Percentiles rank a stretch among this genome's conserved stretches.
phyloP scores from a whole-genome alignment of 2,113 vertebrate species.

The Gadus chalcogrammus region DNA sequence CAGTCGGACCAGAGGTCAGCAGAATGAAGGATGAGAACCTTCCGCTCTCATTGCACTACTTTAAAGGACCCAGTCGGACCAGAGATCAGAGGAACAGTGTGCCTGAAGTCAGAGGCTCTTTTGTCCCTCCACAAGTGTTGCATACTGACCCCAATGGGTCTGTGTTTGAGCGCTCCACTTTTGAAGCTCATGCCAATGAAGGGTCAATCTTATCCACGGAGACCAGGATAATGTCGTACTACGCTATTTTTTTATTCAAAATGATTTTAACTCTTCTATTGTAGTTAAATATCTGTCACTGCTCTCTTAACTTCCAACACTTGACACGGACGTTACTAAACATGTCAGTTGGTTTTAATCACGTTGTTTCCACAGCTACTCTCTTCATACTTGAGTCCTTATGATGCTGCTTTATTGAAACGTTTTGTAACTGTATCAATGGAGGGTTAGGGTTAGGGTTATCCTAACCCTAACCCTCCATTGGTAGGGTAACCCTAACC shows the following conservation, averaged over 20 bases:
- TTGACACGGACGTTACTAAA: background rate
- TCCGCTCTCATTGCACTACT: too few relatives aligned
- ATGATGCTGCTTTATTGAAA: constrained; percentile 3
- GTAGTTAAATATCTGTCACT: background rate
- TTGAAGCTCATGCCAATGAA: background rate
- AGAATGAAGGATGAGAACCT: too few relatives aligned
- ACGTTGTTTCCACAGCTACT: background rate
- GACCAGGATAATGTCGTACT: background rate
- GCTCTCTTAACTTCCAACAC: background rate
- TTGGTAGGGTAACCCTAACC: too few relatives aligned
- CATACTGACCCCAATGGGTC: background rate
- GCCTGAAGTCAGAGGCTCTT: too few relatives aligned
- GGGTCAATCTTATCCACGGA: background rate
- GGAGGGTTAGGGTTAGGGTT: too few relatives aligned
- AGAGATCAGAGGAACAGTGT: background rate
- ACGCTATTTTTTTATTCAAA: background rate
- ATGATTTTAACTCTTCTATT: background rate
- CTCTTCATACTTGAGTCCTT: background rate
- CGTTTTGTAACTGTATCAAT: background rate
- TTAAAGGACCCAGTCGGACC: too few relatives aligned
- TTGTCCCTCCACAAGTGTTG: background rate
- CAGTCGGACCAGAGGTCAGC: background rate
- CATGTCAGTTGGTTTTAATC: background rate
- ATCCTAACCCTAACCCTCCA: too few relatives aligned
- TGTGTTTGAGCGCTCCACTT: background rate